Conservation (phyloP, 2,888 invertebrate species). For the Enchytraeus crypticus region DNA sequence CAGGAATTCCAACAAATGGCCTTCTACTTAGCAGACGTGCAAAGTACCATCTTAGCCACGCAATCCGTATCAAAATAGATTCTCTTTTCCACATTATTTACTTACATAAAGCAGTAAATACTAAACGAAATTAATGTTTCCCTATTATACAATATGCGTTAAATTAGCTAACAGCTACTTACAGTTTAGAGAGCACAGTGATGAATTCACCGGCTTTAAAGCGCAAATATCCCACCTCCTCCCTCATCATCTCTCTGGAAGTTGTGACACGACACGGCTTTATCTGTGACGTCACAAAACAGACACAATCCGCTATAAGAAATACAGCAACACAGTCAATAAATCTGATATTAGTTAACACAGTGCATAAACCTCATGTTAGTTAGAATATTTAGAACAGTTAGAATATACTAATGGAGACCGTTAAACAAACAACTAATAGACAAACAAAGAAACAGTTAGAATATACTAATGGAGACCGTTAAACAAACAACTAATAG, state of each 20-base stretch:
- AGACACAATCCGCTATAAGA: background rate
- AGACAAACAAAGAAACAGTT: background rate
- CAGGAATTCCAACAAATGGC: too few relatives aligned
- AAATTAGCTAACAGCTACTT: slow-evolving; percentile 9
- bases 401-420: background rate
- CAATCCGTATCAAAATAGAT: too few relatives aligned
- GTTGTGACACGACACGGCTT: slow-evolving; percentile 74
- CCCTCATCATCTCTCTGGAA: background rate
- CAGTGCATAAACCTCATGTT: background rate
- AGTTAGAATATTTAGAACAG: background rate
- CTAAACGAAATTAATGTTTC: too few relatives aligned
- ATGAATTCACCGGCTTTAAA: slow-evolving; percentile 83
- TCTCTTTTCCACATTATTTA: too few relatives aligned
- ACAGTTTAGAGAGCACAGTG: slow-evolving; percentile 78
- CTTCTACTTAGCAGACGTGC: too few relatives aligned
- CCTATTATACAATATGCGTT: too few relatives aligned
- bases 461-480: background rate
- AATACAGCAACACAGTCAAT: background rate
- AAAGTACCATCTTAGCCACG: too few relatives aligned
- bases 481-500: background rate
- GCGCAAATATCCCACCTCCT: slow-evolving; percentile 60
- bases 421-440: background rate
- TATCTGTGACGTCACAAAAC: slow-evolving; percentile 51
- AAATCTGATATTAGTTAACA: background rate
- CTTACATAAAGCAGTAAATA: too few relatives aligned